Conservation (phyloP, 2,888 invertebrate genomes). For the Pyrgus malvae region DNA sequence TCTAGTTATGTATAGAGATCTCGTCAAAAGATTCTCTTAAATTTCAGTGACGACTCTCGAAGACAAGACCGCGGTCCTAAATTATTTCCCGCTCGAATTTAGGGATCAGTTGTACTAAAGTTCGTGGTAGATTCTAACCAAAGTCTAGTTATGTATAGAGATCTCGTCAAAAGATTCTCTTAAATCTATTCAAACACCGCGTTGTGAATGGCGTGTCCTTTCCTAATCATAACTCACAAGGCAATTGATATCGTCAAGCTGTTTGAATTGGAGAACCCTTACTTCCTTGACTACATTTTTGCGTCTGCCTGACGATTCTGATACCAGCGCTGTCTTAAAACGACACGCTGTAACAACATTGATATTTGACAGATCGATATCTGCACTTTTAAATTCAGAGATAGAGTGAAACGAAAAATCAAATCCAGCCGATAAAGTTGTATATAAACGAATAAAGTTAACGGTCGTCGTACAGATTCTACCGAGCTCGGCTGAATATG, state of each 20-base stretch:
- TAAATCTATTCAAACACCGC: no score
- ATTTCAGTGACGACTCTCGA: no score
- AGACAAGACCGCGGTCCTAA: no score
- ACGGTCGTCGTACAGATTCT: neutral
- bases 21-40: no score
- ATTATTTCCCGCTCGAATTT: no score
- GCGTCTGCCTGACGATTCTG: slow-evolving; percentile 5
- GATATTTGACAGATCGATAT: neutral
- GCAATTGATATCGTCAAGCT: slow-evolving; percentile 4
- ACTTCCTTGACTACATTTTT: slow-evolving; percentile 6
- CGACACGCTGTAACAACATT: neutral
- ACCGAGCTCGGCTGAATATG: slow-evolving; percentile 20
- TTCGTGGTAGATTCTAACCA: no score
- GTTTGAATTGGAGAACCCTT: no score
- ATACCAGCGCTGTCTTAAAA: neutral
- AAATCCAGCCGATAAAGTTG: neutral
- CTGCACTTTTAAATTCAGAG: neutral
- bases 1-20: no score
- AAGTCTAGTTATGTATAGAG: no score
- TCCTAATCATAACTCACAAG: neutral
- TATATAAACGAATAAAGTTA: neutral
- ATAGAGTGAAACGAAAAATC: neutral
- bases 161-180: no score
- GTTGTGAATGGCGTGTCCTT: slow-evolving; percentile 15
- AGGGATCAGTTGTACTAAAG: no score